phyloP scores from a whole-genome alignment of 2,113 vertebrate species.

The Raja brachyura region DNA sequence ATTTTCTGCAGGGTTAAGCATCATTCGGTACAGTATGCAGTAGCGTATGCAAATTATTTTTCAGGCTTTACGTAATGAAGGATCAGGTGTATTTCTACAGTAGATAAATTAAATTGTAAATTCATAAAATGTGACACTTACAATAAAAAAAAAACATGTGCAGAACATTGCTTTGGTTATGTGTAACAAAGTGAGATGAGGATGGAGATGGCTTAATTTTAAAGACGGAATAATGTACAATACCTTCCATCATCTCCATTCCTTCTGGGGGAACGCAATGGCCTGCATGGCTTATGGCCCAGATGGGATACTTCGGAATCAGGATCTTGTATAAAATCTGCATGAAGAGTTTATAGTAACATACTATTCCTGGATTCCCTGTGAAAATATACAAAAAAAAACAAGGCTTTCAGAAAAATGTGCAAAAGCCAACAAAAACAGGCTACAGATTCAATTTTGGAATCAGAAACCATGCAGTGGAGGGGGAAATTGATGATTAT shows the following conservation, averaged over 20 bases:
- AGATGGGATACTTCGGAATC: conserved; percentile 68
- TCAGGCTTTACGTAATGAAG: neutral
- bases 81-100: neutral
- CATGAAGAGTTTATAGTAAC: conserved; percentile 80
- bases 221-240: neutral
- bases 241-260: conserved; percentile 80
- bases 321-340: conserved; percentile 65
- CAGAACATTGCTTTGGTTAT: neutral
- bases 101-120: neutral
- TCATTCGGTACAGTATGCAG: neutral
- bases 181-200: neutral
- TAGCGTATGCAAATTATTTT: neutral
- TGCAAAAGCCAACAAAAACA: conserved; percentile 31
- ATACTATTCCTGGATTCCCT: conserved; percentile 86
- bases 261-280: conserved; percentile 67
- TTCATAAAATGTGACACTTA: neutral
- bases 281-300: conserved; percentile 84
- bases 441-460: neutral
- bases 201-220: neutral
- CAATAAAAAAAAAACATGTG: neutral
- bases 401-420: conserved; percentile 19
- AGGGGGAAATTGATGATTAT: neutral
- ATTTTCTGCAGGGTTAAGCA: neutral
- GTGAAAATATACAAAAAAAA: conserved; percentile 46
- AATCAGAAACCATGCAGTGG: conserved; percentile 26